phyloP scores from a whole-genome alignment of 1,140 invertebrate species.

The Drosophila ogumai region DNA sequence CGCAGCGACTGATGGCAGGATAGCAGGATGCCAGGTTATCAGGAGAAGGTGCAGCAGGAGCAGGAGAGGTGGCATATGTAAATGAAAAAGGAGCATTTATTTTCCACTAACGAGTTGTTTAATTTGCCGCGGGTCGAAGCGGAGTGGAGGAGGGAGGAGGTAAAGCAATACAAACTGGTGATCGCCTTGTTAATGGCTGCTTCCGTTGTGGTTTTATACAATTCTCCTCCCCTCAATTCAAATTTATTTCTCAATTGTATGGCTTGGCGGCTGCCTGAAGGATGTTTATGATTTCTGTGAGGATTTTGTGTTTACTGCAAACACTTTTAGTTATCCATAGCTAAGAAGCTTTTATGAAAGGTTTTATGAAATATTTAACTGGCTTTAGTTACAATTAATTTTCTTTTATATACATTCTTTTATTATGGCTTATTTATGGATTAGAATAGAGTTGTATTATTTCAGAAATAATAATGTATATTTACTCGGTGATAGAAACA shows the following conservation, averaged over 20 bases:
- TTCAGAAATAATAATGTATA: not conserved
- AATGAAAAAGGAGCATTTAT: conserved; percentile 74
- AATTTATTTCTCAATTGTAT: conserved; percentile 29
- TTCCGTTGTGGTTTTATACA: conserved; percentile 18
- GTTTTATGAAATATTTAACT: not conserved
- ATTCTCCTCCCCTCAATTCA: conserved; percentile 16
- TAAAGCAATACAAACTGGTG: conserved; percentile 48
- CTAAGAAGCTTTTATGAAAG: not conserved
- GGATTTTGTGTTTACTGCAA: conserved; percentile 8
- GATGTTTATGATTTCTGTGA: conserved; percentile 14
- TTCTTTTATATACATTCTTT: not conserved
- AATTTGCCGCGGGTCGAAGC: conserved; percentile 58
- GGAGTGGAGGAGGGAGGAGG: conserved; percentile 22
- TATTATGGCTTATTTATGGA: too few relatives aligned
- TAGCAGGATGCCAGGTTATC: conserved; percentile 6
- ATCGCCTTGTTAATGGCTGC: conserved; percentile 37
- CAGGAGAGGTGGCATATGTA: conserved; percentile 55
- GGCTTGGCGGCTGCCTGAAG: conserved; percentile 2
- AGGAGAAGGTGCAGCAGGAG: not conserved
- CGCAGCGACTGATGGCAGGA: conserved; percentile 88
- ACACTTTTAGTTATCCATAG: not conserved
- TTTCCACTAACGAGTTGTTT: conserved; percentile 81
- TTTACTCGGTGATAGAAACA: not conserved
- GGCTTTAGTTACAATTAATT: not conserved
- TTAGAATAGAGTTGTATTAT: too few relatives aligned